A percentile compares a stretch with the other conserved stretches of the same genome.
Conservation (phyloP, 2,113 vertebrate species). For the Mustela lutreola region DNA sequence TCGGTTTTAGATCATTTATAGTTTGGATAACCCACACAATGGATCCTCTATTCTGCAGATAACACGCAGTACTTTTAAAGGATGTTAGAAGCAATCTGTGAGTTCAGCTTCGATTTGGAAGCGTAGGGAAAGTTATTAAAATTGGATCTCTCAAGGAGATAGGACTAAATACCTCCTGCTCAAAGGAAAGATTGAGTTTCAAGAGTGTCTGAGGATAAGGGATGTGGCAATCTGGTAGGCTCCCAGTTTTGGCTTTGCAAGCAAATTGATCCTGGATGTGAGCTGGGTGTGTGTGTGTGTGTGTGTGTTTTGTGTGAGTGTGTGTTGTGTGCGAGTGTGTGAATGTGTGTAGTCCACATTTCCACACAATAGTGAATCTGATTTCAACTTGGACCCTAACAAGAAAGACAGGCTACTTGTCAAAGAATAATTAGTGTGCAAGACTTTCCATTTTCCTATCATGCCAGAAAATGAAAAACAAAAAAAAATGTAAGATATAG, state of each 20-base stretch:
- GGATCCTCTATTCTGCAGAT: neutral
- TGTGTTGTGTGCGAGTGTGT: too few species aligned
- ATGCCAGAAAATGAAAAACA: neutral
- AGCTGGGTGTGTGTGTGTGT: too few species aligned
- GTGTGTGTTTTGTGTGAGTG: too few species aligned
- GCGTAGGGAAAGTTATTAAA: constrained; percentile 22
- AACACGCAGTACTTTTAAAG: constrained; percentile 48
- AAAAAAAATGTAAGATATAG: neutral
- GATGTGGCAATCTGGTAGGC: neutral
- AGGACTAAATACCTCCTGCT: neutral
- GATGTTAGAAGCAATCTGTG: neutral
- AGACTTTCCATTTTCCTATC: neutral
- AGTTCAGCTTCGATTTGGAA: constrained; percentile 45
- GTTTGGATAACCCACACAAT: neutral
- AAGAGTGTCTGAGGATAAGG: neutral
- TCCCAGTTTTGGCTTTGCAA: neutral
- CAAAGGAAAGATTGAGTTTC: neutral
- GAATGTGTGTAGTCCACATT: neutral
- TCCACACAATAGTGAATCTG: neutral
- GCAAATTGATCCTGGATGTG: neutral
- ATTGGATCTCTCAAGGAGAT: constrained; percentile 34
- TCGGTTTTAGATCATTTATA: constrained; percentile 58
- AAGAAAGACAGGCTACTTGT: neutral
- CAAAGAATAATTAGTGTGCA: neutral
- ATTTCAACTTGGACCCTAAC: constrained; percentile 21